Evolutionary conservation across 2,113 vertebrate genomes (phyloP), one percentile per base, ranked within the genome.

Genomic region (Gymnocephalus cernua): DNA sequence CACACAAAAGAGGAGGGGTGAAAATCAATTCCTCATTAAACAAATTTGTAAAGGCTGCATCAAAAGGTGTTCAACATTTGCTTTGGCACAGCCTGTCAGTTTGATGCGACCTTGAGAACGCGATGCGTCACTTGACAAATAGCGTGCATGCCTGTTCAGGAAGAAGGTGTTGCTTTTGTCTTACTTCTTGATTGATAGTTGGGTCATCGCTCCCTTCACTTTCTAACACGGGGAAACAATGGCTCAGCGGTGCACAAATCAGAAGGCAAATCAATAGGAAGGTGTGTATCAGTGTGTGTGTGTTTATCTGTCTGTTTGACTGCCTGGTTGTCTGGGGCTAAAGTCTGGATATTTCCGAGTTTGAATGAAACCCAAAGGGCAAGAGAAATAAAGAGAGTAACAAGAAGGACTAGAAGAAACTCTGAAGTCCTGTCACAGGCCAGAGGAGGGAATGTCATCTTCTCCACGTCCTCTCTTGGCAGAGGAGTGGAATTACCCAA

Each of bases 21-120:
- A 84, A 92, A 93, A 94, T 93, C 91, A 93, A 94, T 94, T 92
- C 88, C 93, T 95, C 91, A 93, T 95, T 94, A 94, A 88, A 87
- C 82, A 91, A 94, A 95, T 94, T 93, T 93, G 91, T 90, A 92
- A 93, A 91, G 86, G 91, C 88, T 90, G 90, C 91, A 83, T 93
- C 91, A 91, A 92, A 92, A 90, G 91, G 89, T 93, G 92, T 92
- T 90, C 90, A 91, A 92, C 92, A 92, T 93, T 93, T 93, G 83
- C 89, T 87, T 84, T 90, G 84, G 84, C 83, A 68, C 81, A 59
- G 92, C 88, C 88, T 85, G 91, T 92, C 92, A 84, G 89, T 47
- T 80, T 84, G 86, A 90, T 71, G 91, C 54, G 86, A 94, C 90
- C 92, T 93, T 93, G 91, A 84, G 82, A 86, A 84, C n/a, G 48